phyloP scores from a whole-genome alignment of 2,888 invertebrate species.

The Orthosia incerta region DNA sequence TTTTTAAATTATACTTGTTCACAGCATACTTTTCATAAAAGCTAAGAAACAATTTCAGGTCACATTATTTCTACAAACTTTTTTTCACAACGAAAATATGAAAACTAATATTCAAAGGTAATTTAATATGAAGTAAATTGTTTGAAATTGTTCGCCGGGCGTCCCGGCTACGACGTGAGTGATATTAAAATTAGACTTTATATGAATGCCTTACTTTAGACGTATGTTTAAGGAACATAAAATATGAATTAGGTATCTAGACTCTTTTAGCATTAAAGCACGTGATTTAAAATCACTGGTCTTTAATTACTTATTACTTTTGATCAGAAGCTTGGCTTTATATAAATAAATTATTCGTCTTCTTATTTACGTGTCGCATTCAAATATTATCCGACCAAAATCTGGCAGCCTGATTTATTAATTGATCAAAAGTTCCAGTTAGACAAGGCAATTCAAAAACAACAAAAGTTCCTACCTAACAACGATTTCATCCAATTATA shows the following conservation, averaged over 20 bases:
- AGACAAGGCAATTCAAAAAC: slow-evolving; percentile 8
- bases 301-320: too few species aligned
- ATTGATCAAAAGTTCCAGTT: not conserved
- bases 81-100: slow-evolving; percentile 18
- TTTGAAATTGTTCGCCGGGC: slow-evolving; percentile 44
- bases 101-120: slow-evolving; percentile 47
- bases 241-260: not conserved
- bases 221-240: not conserved
- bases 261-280: not conserved
- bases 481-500: slow-evolving; percentile 20
- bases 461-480: not conserved
- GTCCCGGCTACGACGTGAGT: slow-evolving; percentile 23
- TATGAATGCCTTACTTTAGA: not conserved
- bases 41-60: slow-evolving; percentile 15
- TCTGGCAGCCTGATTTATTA: too few species aligned
- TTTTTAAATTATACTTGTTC: too few species aligned
- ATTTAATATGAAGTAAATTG: slow-evolving; percentile 48
- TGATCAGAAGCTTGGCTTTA: too few species aligned
- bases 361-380: too few species aligned
- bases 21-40: slow-evolving; percentile 9
- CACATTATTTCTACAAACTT: slow-evolving; percentile 19
- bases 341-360: too few species aligned
- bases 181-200: slow-evolving; percentile 30
- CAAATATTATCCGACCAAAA: too few species aligned
- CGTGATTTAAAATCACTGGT: not conserved